These are phyloP conservation scores for Hyles euphorbiae DNA, from an alignment of 1,140 invertebrate species.

Conservation along the genomic window DNA sequence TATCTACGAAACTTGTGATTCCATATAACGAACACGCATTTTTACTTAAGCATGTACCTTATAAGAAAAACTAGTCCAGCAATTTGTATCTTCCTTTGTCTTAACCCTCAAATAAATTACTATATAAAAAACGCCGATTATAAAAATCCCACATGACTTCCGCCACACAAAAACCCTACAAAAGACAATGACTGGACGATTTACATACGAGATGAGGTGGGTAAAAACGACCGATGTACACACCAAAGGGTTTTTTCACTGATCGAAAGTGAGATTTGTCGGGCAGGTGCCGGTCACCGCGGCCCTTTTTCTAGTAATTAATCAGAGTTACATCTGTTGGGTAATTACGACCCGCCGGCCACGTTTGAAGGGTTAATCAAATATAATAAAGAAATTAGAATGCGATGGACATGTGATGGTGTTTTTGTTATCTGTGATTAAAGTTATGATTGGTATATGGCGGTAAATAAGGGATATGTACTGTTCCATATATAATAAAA, in stretches of 20 bases:
- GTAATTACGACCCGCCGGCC: slow-evolving; percentile 45
- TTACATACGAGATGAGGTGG: slow-evolving; percentile 56
- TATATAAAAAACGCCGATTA: slow-evolving; percentile 16
- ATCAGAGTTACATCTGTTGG: slow-evolving; percentile 61
- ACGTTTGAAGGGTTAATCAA: slow-evolving; percentile 61
- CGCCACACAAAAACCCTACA: slow-evolving; percentile 30
- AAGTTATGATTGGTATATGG: too few relatives aligned
- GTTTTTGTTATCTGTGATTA: too few relatives aligned
- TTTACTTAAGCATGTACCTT: too few relatives aligned
- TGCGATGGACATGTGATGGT: slow-evolving; percentile 44
- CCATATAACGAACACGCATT: too few relatives aligned
- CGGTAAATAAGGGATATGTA: not conserved
- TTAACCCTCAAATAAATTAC: slow-evolving; percentile 23
- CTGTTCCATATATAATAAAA: too few relatives aligned
- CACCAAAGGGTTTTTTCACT: slow-evolving; percentile 22
- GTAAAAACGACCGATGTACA: slow-evolving; percentile 20
- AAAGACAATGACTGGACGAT: slow-evolving; percentile 62
- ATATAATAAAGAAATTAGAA: slow-evolving; percentile 69
- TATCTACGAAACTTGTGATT: too few relatives aligned
- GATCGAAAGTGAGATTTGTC: slow-evolving; percentile 57
- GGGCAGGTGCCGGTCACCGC: slow-evolving; percentile 43
- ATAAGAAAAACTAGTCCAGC: not conserved
- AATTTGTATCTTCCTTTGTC: slow-evolving; percentile 11
- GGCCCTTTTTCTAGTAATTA: slow-evolving; percentile 63
- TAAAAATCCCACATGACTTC: slow-evolving; percentile 47